Conservation (phyloP, 1,140 invertebrate species). For the Ylistrum balloti region DNA sequence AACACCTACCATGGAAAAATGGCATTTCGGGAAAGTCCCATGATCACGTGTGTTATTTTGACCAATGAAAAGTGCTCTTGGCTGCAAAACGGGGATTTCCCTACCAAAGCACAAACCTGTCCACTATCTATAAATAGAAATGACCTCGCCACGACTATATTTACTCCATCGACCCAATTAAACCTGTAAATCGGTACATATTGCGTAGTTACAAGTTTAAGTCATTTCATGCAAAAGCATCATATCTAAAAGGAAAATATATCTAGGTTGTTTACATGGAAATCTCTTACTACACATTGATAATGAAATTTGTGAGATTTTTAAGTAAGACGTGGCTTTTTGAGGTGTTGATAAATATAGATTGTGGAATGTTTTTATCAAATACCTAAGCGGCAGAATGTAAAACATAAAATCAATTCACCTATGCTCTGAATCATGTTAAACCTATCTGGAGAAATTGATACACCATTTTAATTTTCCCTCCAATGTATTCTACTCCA, state of each 20-base stretch:
- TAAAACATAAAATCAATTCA: no score
- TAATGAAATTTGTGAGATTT: no score
- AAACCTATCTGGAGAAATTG: no score
- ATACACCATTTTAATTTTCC: no score
- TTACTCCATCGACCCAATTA: not conserved
- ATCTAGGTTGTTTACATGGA: not conserved
- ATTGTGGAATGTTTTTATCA: not conserved
- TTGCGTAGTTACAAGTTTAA: not conserved
- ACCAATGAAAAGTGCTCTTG: constrained; percentile 50
- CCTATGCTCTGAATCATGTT: no score
- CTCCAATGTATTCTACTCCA: no score
- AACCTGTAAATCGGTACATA: not conserved
- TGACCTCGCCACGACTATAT: not conserved
- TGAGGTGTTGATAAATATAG: not conserved
- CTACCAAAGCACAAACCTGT: constrained; percentile 43
- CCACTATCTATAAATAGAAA: not conserved
- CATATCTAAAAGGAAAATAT: not conserved
- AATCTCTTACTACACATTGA: no score
- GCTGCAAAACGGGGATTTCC: constrained; percentile 57
- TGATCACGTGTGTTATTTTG: constrained; percentile 52
- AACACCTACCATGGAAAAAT: constrained; percentile 64
- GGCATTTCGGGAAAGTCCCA: constrained; percentile 66
- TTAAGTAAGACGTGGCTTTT: not conserved
- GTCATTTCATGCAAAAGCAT: not conserved
- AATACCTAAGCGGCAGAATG: not conserved